phyloP scores from a whole-genome alignment of 64 coral and sea anemone genomes.

The Platygyra sinensis region DNA sequence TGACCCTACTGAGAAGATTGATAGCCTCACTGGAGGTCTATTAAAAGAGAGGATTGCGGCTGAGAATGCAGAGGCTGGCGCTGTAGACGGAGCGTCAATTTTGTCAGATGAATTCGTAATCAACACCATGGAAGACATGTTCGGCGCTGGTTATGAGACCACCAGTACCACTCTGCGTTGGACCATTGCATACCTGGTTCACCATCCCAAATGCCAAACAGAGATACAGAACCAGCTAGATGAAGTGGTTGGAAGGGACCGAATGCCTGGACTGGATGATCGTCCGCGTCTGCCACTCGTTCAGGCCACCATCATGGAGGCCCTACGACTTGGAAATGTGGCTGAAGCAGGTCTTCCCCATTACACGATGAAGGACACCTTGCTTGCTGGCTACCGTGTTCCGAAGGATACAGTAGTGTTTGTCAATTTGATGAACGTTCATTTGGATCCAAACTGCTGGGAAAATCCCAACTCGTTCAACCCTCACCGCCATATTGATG shows the following conservation, averaged over 20 bases:
- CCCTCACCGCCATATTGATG: conserved; percentile 56
- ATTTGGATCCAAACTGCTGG: conserved; percentile 49
- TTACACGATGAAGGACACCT: conserved; percentile 57
- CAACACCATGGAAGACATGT: conserved; percentile 58
- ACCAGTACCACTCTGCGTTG: conserved; percentile 57
- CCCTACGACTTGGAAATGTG: conserved; percentile 57
- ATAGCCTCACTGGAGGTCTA: conserved; percentile 24
- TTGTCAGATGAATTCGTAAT: conserved; percentile 61
- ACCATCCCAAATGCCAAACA: conserved; percentile 50
- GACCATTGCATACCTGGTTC: conserved; percentile 65
- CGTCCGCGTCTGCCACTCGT: conserved; percentile 24
- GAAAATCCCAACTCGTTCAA: conserved; percentile 46
- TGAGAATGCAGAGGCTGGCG: conserved; percentile 13
- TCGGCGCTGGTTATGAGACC: conserved; percentile 68
- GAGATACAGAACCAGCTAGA: conserved; percentile 49
- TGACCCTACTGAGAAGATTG: background rate
- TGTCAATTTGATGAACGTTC: background rate
- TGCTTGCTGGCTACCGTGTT: conserved; percentile 47
- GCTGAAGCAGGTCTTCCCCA: conserved; percentile 38
- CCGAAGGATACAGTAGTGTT: conserved; percentile 62
- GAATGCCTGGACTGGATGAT: conserved; percentile 42
- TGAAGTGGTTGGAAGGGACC: conserved; percentile 42
- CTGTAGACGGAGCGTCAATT: conserved; percentile 19
- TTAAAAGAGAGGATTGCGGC: conserved; percentile 27
- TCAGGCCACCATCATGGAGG: conserved; percentile 51